Evolutionary conservation across 2,888 invertebrate genomes (phyloP).

Genomic region (Melanotus villosus): DNA sequence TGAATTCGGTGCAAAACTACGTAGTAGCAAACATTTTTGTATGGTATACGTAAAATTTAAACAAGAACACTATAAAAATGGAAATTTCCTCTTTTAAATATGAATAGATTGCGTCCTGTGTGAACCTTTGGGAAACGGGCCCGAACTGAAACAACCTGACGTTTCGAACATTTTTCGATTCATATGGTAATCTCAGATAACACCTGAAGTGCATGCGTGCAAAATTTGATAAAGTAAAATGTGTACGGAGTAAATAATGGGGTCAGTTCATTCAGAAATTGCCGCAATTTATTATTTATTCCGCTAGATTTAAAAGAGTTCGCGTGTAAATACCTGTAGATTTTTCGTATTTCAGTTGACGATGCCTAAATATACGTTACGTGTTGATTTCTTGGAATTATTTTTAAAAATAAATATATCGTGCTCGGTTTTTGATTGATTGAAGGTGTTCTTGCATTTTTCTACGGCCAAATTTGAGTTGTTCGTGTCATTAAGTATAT

Average conservation of each 20-base stretch:
- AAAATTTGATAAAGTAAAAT: constrained; percentile 34
- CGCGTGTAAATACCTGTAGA: constrained; percentile 23
- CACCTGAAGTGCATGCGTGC: constrained; percentile 29
- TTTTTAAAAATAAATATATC: constrained; percentile 29
- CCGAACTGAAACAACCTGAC: constrained; percentile 30
- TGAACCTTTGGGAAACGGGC: constrained; percentile 19
- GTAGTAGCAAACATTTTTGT: constrained; percentile 30
- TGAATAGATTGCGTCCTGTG: constrained; percentile 30
- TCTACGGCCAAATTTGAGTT: constrained; percentile 14
- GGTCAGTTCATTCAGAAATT: constrained; percentile 32
- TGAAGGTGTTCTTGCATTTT: constrained; percentile 16
- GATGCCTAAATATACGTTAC: constrained; percentile 25
- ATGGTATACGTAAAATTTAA: constrained; percentile 41
- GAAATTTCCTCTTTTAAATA: constrained; percentile 43
- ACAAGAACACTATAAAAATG: constrained; percentile 44
- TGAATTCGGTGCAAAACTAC: constrained; percentile 29
- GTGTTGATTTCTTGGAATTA: constrained; percentile 22
- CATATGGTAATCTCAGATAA: constrained; percentile 34
- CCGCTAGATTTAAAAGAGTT: neutral
- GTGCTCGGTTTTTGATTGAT: constrained; percentile 25
- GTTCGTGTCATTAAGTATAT: constrained; percentile 25
- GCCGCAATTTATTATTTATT: constrained; percentile 24
- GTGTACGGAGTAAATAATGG: constrained; percentile 31
- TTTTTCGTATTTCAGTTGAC: neutral
- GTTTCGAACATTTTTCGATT: constrained; percentile 39